Conservation (phyloP, 1,140 invertebrate genomes). For the Halictus rubicundus region DNA sequence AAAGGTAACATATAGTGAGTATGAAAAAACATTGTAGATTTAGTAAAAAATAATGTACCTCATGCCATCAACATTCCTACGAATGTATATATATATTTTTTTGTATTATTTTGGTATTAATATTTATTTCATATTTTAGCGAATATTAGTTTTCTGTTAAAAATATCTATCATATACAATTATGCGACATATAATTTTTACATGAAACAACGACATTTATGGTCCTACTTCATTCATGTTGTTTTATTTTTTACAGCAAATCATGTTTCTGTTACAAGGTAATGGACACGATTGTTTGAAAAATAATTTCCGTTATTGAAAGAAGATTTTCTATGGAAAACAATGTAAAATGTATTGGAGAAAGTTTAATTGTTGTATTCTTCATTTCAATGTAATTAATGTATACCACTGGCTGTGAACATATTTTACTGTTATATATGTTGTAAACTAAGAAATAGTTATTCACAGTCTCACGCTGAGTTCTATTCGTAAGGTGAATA, state of each 20-base stretch:
- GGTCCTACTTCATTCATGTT: conserved; percentile 41
- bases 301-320: neutral
- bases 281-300: conserved; percentile 26
- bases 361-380: conserved; percentile 8
- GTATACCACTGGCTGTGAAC: conserved; percentile 40
- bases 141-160: conserved; percentile 32
- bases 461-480: conserved; percentile 21
- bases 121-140: conserved; percentile 12
- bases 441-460: conserved; percentile 39
- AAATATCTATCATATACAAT: too few relatives aligned
- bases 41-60: conserved; percentile 49
- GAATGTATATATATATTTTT: conserved; percentile 59
- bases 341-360: conserved; percentile 30
- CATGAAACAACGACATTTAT: conserved; percentile 57
- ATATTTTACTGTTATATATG: conserved; percentile 48
- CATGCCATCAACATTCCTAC: conserved; percentile 62
- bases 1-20: conserved; percentile 48
- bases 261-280: conserved; percentile 17
- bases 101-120: conserved; percentile 14
- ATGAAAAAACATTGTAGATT: conserved; percentile 49
- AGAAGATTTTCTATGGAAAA: conserved; percentile 34
- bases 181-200: conserved; percentile 44
- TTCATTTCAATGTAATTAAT: conserved; percentile 42
- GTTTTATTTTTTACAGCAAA: conserved; percentile 22
- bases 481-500: conserved; percentile 19